Evolutionary conservation across 2,888 invertebrate genomes (phyloP), one percentile per base, ranked within the genome.

Genomic region (Adelognathus sp.): DNA sequence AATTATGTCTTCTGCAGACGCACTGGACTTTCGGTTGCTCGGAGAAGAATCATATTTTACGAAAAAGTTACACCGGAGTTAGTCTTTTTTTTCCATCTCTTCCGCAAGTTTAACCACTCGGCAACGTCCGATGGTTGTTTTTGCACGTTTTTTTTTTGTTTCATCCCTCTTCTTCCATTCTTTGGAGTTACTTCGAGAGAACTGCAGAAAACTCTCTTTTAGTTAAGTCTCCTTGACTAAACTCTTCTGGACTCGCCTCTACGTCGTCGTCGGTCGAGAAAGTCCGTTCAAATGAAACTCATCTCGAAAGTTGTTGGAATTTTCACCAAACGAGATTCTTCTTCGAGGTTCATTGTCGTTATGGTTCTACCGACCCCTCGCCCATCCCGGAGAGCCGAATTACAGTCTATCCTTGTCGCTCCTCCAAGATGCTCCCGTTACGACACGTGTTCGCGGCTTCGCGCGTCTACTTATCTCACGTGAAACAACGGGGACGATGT

Each of bases 291-390:
- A 79, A 79, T 61, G 79, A 79, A 79, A 72, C 79, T 79, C 79
- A 60, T 79, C 58, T 72, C 36, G 71, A 75, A 79, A 79, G 71
- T 79, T 71, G 79, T 71, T 75, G 70, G 71, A 79, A 79, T 66
- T 79, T 69, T 61, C 58, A 21, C 31, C 61, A 72, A 72, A 79
- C 61, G 75, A 74, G 67, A 72, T n/a, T n/a, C n/a, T n/a, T n/a
- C n/a, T 76, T 71, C 75, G 33, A 58, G 79, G 67, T 75, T 79
- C 67, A 63, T 75, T 72, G 79, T 79, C 71, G 66, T 54, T 52
- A 24, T n/a, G n/a, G 54, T 61, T 27, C 33, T 14, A 9, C 29
- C 58, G 11, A 5, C 24, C 24, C 16, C 16, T 50, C 3, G 14
- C 9, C 21, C 7, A 3, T 16, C 16, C 3, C 9, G 5, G n/a